Percentiles rank a stretch among this genome's conserved stretches.
phyloP scores from a whole-genome alignment of 2,113 vertebrate species.

The Herpetotheres cachinnans region DNA sequence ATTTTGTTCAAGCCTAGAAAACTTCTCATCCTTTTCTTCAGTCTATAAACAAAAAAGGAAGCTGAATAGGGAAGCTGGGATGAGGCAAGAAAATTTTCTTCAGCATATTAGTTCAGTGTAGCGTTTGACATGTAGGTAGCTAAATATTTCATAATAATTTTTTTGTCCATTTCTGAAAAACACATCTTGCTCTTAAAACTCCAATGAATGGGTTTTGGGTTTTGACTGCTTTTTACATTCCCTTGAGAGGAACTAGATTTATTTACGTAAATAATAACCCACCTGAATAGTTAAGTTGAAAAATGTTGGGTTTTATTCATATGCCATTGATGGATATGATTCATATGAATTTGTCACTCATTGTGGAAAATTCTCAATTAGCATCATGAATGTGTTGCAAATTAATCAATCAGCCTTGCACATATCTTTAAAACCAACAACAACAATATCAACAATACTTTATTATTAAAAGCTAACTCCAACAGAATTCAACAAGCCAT shows the following conservation, averaged over 20 bases:
- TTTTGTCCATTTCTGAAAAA: background rate
- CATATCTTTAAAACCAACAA: background rate
- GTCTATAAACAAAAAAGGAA: background rate
- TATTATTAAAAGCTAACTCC: background rate
- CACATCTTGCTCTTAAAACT: background rate
- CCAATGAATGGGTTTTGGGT: accelerated
- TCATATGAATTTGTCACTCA: background rate
- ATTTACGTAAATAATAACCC: background rate
- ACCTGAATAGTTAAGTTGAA: background rate
- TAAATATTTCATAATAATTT: background rate
- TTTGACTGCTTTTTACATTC: background rate
- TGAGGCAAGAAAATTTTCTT: background rate
- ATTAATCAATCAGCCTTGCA: background rate
- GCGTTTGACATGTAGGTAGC: background rate
- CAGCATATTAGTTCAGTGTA: background rate
- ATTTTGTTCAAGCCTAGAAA: background rate
- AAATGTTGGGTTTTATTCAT: background rate
- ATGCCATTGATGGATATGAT: background rate
- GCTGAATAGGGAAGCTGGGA: background rate
- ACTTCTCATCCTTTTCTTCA: background rate
- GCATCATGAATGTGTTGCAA: background rate
- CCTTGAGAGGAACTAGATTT: background rate
- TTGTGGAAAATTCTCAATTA: background rate
- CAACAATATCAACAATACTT: background rate
- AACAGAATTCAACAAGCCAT: background rate